phyloP scores from a whole-genome alignment of 37 sponge, comb jelly and placozoan species.

The Sycon ciliatum region DNA sequence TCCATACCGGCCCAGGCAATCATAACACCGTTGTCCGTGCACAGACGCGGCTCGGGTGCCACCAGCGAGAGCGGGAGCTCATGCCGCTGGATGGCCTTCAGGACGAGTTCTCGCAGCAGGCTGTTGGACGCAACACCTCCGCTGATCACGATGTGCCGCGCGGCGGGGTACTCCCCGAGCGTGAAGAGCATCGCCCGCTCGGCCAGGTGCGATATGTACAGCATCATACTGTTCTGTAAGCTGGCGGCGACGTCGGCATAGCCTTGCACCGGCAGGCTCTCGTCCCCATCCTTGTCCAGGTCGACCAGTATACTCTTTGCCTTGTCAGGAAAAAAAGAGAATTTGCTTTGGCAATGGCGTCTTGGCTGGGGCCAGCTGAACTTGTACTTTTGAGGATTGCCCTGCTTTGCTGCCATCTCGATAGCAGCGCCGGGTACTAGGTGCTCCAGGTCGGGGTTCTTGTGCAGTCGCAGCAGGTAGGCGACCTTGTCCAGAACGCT shows the following conservation, averaged over 20 bases:
- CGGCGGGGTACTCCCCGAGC: neutral
- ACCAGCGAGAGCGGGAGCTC: conserved; percentile 19
- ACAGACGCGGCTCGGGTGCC: conserved; percentile 52
- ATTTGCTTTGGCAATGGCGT: too few species aligned
- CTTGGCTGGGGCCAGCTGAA: conserved; percentile 18
- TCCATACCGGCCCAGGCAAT: too few species aligned
- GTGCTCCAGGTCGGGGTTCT: conserved; percentile 27
- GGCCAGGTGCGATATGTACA: conserved; percentile 33
- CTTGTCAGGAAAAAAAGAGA: neutral
- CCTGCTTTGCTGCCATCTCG: conserved; percentile 41
- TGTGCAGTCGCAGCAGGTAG: conserved; percentile 39
- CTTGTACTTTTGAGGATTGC: conserved; percentile 23
- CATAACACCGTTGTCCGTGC: conserved; percentile 86
- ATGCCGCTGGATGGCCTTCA: neutral
- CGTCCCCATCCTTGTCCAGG: conserved; percentile 13
- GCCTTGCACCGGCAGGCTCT: conserved; percentile 15
- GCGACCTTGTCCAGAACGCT: neutral
- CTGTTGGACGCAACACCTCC: conserved; percentile 73
- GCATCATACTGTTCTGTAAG: conserved; percentile 41
- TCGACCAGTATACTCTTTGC: neutral
- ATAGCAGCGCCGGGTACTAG: conserved; percentile 66
- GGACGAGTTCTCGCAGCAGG: conserved; percentile 26
- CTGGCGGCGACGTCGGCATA: conserved; percentile 56
- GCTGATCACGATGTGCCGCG: conserved; percentile 43
- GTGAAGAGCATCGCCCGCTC: conserved; percentile 43